Evolutionary conservation across 2,888 invertebrate genomes (phyloP).

Genomic region (Pristionchus arcanus): DNA sequence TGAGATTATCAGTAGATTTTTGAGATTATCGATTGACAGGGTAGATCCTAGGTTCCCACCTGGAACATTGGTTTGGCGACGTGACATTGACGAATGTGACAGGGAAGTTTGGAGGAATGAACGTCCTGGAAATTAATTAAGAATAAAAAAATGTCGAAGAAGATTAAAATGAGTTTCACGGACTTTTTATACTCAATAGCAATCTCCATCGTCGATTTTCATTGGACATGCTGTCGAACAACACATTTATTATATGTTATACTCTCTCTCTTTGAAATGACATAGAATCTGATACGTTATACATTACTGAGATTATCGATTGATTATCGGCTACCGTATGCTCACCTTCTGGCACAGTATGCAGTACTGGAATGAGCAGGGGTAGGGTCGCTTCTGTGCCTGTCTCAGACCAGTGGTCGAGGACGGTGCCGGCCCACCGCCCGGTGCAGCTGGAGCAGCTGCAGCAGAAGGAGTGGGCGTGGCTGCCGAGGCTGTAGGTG

Average conservation of each 20-base stretch:
- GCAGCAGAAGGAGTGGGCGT: constrained; percentile 2
- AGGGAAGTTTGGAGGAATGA: constrained; percentile 77
- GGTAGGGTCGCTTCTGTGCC: constrained; percentile 37
- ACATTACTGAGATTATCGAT: too few species aligned
- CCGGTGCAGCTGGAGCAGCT: not conserved
- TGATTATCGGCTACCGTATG: not conserved
- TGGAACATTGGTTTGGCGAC: constrained; percentile 79
- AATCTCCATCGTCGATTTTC: too few species aligned
- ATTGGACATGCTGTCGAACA: too few species aligned
- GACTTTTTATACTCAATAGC: not conserved
- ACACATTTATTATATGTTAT: too few species aligned
- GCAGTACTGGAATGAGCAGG: constrained; percentile 48
- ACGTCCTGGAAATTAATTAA: constrained; percentile 71
- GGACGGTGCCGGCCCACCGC: not conserved
- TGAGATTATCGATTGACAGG: not conserved
- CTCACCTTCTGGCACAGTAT: constrained; percentile 46
- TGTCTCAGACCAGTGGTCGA: not conserved
- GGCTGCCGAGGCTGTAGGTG: not conserved
- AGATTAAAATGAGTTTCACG: not conserved
- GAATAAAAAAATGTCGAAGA: not conserved
- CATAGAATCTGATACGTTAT: too few species aligned
- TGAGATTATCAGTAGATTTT: too few species aligned
- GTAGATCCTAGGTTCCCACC: constrained; percentile 67
- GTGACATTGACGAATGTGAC: constrained; percentile 78
- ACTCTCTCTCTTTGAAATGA: too few species aligned